Percentiles rank a stretch among this genome's conserved stretches.
phyloP scores from a whole-genome alignment of 2,888 invertebrate species.

The Toxonevra muliebris region DNA sequence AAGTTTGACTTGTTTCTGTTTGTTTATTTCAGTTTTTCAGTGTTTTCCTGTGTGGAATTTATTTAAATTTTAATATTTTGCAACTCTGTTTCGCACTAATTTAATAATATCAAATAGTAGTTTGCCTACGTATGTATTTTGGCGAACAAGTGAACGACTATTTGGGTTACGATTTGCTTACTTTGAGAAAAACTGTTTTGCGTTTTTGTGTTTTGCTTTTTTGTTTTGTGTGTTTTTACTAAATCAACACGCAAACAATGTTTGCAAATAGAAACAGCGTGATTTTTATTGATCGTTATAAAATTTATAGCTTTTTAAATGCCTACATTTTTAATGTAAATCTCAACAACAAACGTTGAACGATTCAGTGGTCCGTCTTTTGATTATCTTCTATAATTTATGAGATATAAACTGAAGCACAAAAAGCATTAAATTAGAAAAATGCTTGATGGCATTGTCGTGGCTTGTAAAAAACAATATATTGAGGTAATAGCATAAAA shows the following conservation, averaged over 20 bases:
- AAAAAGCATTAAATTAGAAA: too few relatives aligned
- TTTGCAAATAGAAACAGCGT: neutral
- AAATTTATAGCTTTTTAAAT: conserved; percentile 12
- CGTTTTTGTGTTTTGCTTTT: neutral
- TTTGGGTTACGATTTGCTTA: too few relatives aligned
- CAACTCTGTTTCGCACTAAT: too few relatives aligned
- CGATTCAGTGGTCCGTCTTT: neutral
- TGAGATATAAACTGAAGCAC: neutral
- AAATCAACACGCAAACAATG: neutral
- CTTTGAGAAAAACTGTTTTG: neutral
- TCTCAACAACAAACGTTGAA: neutral
- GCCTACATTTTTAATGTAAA: neutral
- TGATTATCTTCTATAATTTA: neutral
- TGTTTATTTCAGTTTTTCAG: neutral
- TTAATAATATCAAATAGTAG: too few relatives aligned
- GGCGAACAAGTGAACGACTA: too few relatives aligned
- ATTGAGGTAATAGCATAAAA: too few relatives aligned
- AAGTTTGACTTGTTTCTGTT: neutral
- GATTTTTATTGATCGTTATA: conserved; percentile 4
- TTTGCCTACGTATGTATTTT: too few relatives aligned
- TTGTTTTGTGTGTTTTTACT: neutral
- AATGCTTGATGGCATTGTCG: too few relatives aligned
- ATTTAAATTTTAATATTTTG: conserved; percentile 10
- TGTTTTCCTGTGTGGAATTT: conserved; percentile 4
- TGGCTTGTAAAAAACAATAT: too few relatives aligned